Percentiles rank a stretch among this genome's conserved stretches.
Evolutionary conservation across 2,888 invertebrate genomes (phyloP).

Genomic region (Acanthosepion pharaonis): DNA sequence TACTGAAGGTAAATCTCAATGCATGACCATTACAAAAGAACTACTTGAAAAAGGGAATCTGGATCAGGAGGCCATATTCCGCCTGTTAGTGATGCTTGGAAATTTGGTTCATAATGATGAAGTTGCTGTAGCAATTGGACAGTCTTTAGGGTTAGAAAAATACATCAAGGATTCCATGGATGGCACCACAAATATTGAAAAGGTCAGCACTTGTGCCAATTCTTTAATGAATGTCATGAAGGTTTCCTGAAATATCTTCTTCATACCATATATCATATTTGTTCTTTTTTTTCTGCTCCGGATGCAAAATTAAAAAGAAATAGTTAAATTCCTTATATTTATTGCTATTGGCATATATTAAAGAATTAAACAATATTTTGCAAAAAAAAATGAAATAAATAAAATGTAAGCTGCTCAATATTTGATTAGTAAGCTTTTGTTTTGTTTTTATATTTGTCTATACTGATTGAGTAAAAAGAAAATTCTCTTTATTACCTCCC

Average conservation of each 20-base stretch:
- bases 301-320: background rate
- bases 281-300: background rate
- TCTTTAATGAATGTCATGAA: conserved; percentile 51
- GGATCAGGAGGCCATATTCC: conserved; percentile 83
- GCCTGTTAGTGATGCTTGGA: conserved; percentile 85
- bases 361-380: background rate
- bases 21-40: conserved; percentile 60
- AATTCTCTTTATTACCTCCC: too few relatives aligned
- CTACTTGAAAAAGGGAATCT: conserved; percentile 74
- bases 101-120: conserved; percentile 78
- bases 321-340: background rate
- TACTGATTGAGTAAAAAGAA: too few relatives aligned
- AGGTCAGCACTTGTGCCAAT: conserved; percentile 69
- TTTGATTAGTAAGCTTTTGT: background rate
- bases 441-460: background rate
- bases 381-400: background rate
- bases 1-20: conserved; percentile 66
- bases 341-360: background rate
- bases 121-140: conserved; percentile 62
- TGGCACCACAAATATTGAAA: conserved; percentile 61
- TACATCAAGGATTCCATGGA: conserved; percentile 49
- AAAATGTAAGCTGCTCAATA: conserved; percentile 33
- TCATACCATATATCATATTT: background rate
- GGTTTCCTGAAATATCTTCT: background rate
- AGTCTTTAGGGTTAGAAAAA: conserved; percentile 66